Evolutionary conservation across 2,113 vertebrate species (phyloP).

Genomic region (Enhydra lutris): DNA sequence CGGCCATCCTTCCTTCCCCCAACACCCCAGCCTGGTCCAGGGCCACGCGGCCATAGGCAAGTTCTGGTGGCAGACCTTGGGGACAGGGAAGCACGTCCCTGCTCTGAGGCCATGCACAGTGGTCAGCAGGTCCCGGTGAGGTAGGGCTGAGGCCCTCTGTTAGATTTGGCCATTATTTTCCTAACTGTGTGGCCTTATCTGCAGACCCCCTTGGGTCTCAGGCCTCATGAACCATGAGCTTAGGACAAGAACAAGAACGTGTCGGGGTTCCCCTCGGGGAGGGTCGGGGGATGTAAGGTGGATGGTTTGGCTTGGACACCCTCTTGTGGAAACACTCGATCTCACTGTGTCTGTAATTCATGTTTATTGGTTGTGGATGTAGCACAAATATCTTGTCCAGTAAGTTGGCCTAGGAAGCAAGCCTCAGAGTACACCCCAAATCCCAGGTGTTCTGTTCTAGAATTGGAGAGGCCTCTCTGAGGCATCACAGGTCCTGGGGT

Average conservation of each 20-base stretch:
- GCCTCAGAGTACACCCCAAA: too few relatives aligned
- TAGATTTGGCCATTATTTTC: neutral
- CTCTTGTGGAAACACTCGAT: neutral
- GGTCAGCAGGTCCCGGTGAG: neutral
- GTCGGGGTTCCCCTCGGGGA: too few relatives aligned
- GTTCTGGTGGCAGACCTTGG: neutral
- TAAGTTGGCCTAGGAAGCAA: neutral
- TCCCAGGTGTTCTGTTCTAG: fast-evolving
- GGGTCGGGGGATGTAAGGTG: neutral
- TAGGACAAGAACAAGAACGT: neutral
- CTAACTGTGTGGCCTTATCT: neutral
- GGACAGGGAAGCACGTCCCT: fast-evolving
- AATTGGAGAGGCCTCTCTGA: neutral
- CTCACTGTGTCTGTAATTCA: fast-evolving
- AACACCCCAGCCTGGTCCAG: neutral
- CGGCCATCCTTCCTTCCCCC: neutral
- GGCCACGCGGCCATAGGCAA: too few relatives aligned
- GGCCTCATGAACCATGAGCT: neutral
- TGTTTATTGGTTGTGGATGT: neutral
- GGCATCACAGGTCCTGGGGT: too few relatives aligned
- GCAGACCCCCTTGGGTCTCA: neutral
- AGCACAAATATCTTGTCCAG: too few relatives aligned
- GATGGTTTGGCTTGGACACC: neutral
- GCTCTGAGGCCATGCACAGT: fast-evolving
- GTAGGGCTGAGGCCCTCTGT: too few relatives aligned